Base-by-base conservation (phyloP, 2,797 vertebrate species). In the Menidia menidia region DNA sequence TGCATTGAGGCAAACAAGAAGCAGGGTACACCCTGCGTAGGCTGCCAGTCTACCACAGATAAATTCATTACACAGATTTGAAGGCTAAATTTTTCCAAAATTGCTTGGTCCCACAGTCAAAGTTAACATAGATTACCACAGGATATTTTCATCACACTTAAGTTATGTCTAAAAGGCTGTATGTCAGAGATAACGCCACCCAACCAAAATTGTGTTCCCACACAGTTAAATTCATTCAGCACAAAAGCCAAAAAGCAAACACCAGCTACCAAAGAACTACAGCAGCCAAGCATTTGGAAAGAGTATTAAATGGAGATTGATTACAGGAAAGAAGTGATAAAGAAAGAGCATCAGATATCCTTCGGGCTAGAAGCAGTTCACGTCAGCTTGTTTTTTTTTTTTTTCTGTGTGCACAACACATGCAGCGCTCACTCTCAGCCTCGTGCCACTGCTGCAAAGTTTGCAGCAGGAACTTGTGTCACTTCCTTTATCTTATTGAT, bases 381-480 rank as follows among this genome's bases (percentile, higher is more conserved):
- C 2, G 3, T 69, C 58, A 71, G 68, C 30, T 15, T 42, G 15
- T 9, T 47, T 52, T 39, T 18, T 47, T 52, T 39, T 18, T 64
- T 47, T 70, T 60, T 55, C 55, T 78, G 52, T 63, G 62, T 74
- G 41, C 48, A 64, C 16, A 76, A 62, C 68, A 77, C 68, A 80
- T 60, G 73, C 67, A 58, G 68, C 2, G 4, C 65, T 71, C 50
- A 9, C 43, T 55, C 53, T 80, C 67, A 43, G 61, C 77, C 72
- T 73, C 45, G 64, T 86, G 78, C 70, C 65, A 47, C 75, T 16
- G 65, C 68, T 39, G 47, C 59, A 43, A 58, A 51, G 73, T 45
- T 30, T 52, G 18, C 71, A 61, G 67, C 76, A 94, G 92, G 91
- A 94, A 91, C 81, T 93, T 81, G 88, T 81, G 85, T 95, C 90